These are phyloP conservation scores for Acrobasis repandana DNA, from an alignment of 2,888 invertebrate species.

Conservation along the genomic window DNA sequence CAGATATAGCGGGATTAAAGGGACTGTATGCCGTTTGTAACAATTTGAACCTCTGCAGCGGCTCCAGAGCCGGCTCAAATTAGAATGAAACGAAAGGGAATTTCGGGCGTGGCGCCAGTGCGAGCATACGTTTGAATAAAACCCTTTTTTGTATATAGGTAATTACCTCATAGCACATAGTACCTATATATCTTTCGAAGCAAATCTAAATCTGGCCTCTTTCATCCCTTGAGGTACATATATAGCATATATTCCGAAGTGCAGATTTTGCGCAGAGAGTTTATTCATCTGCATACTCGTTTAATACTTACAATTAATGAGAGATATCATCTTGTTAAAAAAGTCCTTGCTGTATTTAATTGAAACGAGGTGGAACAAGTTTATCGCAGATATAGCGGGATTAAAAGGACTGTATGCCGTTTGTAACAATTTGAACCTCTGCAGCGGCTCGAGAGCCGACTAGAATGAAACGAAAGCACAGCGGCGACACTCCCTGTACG, in stretches of 20 bases:
- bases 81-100: conserved; percentile 15
- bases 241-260: too few relatives aligned
- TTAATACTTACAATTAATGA: too few relatives aligned
- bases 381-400: conserved; percentile 8
- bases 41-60: conserved; percentile 21
- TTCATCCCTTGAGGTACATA: too few relatives aligned
- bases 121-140: background rate
- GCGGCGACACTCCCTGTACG: too few relatives aligned
- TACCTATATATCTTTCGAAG: too few relatives aligned
- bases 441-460: conserved; percentile 7
- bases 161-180: background rate
- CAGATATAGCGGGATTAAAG: conserved; percentile 18
- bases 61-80: conserved; percentile 8
- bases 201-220: too few relatives aligned
- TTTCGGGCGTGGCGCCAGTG: background rate
- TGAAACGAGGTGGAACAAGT: conserved; percentile 22
- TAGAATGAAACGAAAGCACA: conserved; percentile 11
- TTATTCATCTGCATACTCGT: too few relatives aligned
- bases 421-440: conserved; percentile 21
- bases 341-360: conserved; percentile 12
- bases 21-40: conserved; percentile 21
- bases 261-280: too few relatives aligned
- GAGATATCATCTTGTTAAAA: too few relatives aligned
- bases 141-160: background rate
- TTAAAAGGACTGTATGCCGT: conserved; percentile 18